Evolutionary conservation across 2,888 invertebrate species (phyloP), one percentile per base, ranked within the genome.

Genomic region (Cetonia aurata): DNA sequence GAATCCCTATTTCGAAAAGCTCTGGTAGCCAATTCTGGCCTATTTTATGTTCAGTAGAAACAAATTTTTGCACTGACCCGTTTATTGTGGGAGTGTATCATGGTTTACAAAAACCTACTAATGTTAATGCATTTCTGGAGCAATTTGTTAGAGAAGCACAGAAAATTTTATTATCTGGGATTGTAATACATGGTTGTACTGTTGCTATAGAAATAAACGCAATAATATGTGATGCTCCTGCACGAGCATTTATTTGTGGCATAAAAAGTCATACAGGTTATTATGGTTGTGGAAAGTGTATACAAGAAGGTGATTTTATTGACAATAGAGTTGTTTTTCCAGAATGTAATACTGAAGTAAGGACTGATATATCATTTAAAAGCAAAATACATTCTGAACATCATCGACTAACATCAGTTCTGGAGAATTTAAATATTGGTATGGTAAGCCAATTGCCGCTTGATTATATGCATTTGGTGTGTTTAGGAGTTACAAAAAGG

Each of bases 191-290:
- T 3, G 13, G 3, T 13, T 6, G 10, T 6, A 46, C 12, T 3
- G 3, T 46, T 3, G 6, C 12, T 12, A 12, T 46, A 3, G 3
- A 3, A n/a, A 46, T 46, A 46, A 46, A 46, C 10, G 46, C 46
- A n/a, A 13, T 46, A 6, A 46, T 46, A n/a, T 46, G 46, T 46
- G 46, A 46, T 46, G 12, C 46, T 6, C 46, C 46, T 46, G 46
- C 46, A 3, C 3, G 10, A 3, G 46, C 46, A 3, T 46, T 46
- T 46, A 13, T 46, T 6, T 6, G 6, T 6, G 46, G 46, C 3
- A 13, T 9, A n/a, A 13, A 46, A 46, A 13, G 12, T 46, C 46
- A 46, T 9, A 46, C 12, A n/a, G 46, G n/a, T n/a, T 46, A 46
- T 46, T 46, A 6, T 46, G 10, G 46, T 13, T 46, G 46, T 13